These are phyloP conservation scores for Epinotia brunnichana DNA, from an alignment of 2,888 invertebrate genomes.

Conservation along the genomic window DNA sequence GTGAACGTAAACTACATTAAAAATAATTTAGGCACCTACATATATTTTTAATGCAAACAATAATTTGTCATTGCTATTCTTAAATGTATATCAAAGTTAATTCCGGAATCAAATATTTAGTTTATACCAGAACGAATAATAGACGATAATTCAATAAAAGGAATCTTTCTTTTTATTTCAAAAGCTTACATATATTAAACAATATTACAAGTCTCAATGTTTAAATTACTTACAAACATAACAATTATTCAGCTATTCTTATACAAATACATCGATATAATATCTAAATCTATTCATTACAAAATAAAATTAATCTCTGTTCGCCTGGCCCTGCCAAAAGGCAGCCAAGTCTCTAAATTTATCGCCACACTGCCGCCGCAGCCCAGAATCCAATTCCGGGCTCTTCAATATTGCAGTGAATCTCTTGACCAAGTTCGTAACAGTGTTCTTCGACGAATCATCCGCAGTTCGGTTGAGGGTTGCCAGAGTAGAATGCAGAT, in stretches of 20 bases:
- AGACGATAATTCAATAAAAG: background rate
- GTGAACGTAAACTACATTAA: no score
- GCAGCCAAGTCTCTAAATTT: slow-evolving; percentile 71
- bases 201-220: background rate
- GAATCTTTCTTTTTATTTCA: background rate
- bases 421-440: slow-evolving; percentile 71
- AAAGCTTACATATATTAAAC: background rate
- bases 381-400: slow-evolving; percentile 60
- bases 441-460: slow-evolving; percentile 61
- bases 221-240: background rate
- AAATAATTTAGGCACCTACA: no score
- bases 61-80: no score
- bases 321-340: slow-evolving; percentile 66
- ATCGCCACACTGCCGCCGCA: slow-evolving; percentile 63
- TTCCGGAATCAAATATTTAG: no score
- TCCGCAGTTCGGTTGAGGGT: slow-evolving; percentile 52
- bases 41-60: no score
- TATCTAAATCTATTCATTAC: background rate
- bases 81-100: no score
- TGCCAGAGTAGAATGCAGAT: slow-evolving; percentile 58
- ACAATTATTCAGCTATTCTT: background rate
- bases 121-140: no score
- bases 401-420: slow-evolving; percentile 66
- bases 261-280: background rate
- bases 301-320: background rate